Percentiles rank a stretch among this genome's conserved stretches.
phyloP scores from a whole-genome alignment of 1,140 invertebrate species.

The Drosophila bocki region DNA sequence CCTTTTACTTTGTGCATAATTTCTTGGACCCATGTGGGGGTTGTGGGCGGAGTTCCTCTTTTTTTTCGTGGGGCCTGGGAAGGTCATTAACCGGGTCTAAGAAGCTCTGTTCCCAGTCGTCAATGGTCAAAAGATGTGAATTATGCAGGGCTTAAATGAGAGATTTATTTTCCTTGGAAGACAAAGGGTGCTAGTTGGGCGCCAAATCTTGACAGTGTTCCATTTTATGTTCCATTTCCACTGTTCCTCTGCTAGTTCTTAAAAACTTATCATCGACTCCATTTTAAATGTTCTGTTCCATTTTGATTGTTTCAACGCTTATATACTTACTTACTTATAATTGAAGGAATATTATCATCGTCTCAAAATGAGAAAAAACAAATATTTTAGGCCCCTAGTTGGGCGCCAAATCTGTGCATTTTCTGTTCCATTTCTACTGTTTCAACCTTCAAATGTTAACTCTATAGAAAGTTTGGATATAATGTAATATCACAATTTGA shows the following conservation, averaged over 20 bases:
- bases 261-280: no score
- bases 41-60: conserved; percentile 1
- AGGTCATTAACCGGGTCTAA: conserved; percentile 39
- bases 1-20: conserved; percentile 79
- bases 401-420: neutral
- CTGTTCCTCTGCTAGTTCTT: neutral
- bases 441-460: neutral
- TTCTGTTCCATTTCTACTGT: neutral
- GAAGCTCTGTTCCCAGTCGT: neutral
- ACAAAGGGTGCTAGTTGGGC: neutral
- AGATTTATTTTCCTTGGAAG: neutral
- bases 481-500: neutral
- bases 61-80: conserved; percentile 11
- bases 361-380: no score
- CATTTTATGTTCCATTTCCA: neutral
- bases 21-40: conserved; percentile 57
- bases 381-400: no score
- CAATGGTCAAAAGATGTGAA: conserved; percentile 35
- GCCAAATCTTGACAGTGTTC: neutral
- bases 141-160: conserved; percentile 11
- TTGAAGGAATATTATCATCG: no score
- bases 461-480: no score
- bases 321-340: no score
- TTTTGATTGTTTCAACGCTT: no score
- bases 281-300: no score